These are phyloP conservation scores for Cephalopholis sonnerati DNA, from an alignment of 2,113 vertebrate species.

Conservation along the genomic window DNA sequence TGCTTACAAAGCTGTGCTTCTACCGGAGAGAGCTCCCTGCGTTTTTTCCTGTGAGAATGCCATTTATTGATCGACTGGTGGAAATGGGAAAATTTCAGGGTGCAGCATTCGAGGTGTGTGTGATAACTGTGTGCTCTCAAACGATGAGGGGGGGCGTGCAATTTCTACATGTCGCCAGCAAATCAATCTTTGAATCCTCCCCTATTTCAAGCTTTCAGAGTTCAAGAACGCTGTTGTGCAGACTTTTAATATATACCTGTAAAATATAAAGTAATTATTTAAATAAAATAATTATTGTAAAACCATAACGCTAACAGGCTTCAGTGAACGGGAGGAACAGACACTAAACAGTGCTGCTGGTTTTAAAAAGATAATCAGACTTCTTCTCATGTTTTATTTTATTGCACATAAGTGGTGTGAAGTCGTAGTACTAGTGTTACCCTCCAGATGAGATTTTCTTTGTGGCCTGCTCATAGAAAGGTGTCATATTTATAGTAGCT, in stretches of 20 bases:
- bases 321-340: constrained; percentile 46
- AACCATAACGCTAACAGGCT: constrained; percentile 65
- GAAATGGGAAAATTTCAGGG: constrained; percentile 17
- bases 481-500: constrained; percentile 60
- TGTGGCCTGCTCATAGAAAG: constrained; percentile 47
- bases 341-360: constrained; percentile 68
- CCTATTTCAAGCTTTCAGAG: constrained; percentile 45
- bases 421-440: constrained; percentile 64
- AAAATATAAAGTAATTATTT: constrained; percentile 68
- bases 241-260: constrained; percentile 74
- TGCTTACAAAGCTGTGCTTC: constrained; percentile 25
- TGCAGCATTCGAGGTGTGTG: constrained; percentile 30
- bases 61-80: constrained; percentile 8
- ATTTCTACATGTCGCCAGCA: constrained; percentile 32
- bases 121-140: constrained; percentile 16
- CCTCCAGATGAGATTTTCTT: constrained; percentile 50
- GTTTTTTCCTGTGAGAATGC: constrained; percentile 20
- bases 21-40: not conserved
- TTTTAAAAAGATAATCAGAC: constrained; percentile 72
- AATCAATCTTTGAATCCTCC: constrained; percentile 33
- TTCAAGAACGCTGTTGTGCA: constrained; percentile 53
- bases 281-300: constrained; percentile 63
- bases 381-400: constrained; percentile 55
- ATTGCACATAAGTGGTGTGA: constrained; percentile 71
- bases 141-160: constrained; percentile 25